Base-by-base conservation (phyloP, 2,113 vertebrate species). In the Chionomys nivalis region DNA sequence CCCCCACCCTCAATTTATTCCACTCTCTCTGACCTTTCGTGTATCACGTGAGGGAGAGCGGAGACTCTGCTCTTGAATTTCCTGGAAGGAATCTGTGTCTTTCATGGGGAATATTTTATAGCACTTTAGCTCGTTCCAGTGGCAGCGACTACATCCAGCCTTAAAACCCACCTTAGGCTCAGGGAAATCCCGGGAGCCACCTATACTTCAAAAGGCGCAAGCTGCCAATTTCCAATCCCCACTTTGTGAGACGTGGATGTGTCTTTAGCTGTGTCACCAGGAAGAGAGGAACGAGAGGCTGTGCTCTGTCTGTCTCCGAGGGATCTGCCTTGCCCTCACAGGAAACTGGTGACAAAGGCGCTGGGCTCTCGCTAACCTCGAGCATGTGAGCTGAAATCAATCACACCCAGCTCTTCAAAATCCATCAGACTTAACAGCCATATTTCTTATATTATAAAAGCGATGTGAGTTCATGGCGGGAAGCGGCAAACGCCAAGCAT, bases 11-110 rank as follows among this genome's bases (percentile, higher is more conserved):
- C 1, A 9, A 96, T 73, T 78, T 94, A 95, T 93, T 97, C 94
- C 89, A 90, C 95, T 98, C 92, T 92, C 93, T 93, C 72, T 96
- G 93, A 93, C 92, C 95, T 96, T 97, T 96, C 93, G 97, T 81
- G 97, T 61, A 86, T 73, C 90, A 95, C 92, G 92, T 63, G 96
- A 97, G 93, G 55, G 95, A 87, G 72, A 92, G 55, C 73, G 75
- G 14, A 97, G 36, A 36, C 36, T 87, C 81, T 28, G 93, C 90
- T 96, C 87, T 83, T 95, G 7, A 26, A 44, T 92, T 94, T 95
- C 94, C 72, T 97, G 92, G 88, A 97, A 98, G 81, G 90, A 11
- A 98, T 96, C 70, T 31, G 89, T 90, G 95, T 94, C 95, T 97
- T 96, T 96, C 89, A 94, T 7, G 76, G 42, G 93, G 65, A 90